Conservation (phyloP, 1,140 invertebrate species). For the Tribolium madens region DNA sequence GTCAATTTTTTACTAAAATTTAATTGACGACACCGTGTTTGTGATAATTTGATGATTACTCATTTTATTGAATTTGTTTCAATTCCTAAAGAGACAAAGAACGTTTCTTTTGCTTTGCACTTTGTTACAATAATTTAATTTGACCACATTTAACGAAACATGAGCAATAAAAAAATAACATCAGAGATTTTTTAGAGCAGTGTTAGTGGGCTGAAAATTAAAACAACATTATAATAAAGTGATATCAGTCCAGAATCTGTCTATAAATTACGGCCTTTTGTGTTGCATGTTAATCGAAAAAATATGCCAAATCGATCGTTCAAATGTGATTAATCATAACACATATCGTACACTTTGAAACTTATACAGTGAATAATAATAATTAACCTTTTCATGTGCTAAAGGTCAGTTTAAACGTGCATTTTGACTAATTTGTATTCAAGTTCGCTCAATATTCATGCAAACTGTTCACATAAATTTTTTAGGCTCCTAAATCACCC, state of each 20-base stretch:
- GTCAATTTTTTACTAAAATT: not conserved
- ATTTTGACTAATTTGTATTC: slow-evolving; percentile 21
- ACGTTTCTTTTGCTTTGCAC: no score
- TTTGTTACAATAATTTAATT: no score
- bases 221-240: not conserved
- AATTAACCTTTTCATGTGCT: not conserved
- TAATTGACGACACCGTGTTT: no score
- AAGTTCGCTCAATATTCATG: not conserved
- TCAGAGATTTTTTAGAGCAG: no score
- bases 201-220: not conserved
- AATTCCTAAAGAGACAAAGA: no score
- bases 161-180: not conserved
- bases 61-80: no score
- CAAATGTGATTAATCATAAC: not conserved
- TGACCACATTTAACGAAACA: not conserved
- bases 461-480: not conserved
- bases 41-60: no score
- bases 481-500: not conserved
- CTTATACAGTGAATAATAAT: not conserved
- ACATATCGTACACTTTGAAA: not conserved
- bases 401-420: slow-evolving; percentile 15
- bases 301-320: not conserved
- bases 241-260: not conserved
- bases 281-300: not conserved
- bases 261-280: not conserved